Conservation (phyloP, 2,113 vertebrate genomes). For the Ranitomeya variabilis region DNA sequence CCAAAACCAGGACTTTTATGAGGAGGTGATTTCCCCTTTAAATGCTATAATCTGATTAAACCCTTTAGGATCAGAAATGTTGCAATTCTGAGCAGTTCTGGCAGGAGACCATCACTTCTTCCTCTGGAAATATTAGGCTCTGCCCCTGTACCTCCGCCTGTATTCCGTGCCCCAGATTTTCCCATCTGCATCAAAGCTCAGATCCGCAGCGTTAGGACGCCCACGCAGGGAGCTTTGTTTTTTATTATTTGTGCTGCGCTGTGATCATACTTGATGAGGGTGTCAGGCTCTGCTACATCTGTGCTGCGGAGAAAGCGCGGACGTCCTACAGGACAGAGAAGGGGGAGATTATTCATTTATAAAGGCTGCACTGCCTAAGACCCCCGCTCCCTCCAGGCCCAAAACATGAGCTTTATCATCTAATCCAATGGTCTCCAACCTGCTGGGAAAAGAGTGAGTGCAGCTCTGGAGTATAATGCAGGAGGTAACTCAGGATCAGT, state of each 20-base stretch:
- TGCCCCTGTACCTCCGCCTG: not conserved
- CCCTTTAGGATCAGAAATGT: not conserved
- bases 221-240: not conserved
- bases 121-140: not conserved
- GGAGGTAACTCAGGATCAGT: no score
- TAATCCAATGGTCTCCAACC: no score
- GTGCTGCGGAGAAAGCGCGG: not conserved
- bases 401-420: no score
- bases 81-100: not conserved
- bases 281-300: not conserved
- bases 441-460: no score
- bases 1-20: no score
- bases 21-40: not conserved
- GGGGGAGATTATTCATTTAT: no score
- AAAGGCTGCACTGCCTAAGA: no score
- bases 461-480: no score
- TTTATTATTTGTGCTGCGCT: not conserved
- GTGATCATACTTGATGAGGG: constrained; percentile 15
- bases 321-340: not conserved
- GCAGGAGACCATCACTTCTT: not conserved
- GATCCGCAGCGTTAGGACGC: constrained; percentile 7
- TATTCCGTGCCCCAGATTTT: constrained; percentile 3
- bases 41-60: not conserved
- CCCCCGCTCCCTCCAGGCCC: no score
- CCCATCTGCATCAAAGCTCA: not conserved